These are phyloP conservation scores for Drosophila pegasa DNA, from an alignment of 2,888 invertebrate genomes.

Conservation along the genomic window DNA sequence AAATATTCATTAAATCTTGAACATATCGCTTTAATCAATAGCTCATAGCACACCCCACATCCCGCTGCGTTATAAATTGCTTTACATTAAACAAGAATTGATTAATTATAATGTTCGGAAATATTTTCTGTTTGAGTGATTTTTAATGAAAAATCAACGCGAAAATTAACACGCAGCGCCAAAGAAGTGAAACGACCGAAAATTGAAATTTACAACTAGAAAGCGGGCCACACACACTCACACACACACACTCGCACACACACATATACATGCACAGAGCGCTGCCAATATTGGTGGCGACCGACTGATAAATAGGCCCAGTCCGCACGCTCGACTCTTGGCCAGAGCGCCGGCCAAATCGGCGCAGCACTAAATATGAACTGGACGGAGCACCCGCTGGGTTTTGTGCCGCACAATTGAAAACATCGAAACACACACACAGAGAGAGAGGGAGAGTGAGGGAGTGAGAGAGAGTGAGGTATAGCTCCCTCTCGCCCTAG, in stretches of 20 bases:
- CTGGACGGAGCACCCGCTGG: conserved; percentile 36
- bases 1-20: conserved; percentile 1
- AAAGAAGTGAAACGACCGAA: conserved; percentile 2
- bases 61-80: conserved; percentile 21
- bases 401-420: conserved; percentile 58
- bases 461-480: neutral
- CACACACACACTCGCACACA: conserved; percentile 1
- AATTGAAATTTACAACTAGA: conserved; percentile 45
- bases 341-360: conserved; percentile 54
- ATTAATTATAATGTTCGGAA: conserved; percentile 56
- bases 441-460: neutral
- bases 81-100: conserved; percentile 45
- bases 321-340: conserved; percentile 13
- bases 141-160: conserved; percentile 26
- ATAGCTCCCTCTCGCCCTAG: neutral
- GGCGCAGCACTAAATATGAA: conserved; percentile 64
- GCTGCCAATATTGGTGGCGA: conserved; percentile 24
- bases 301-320: conserved; percentile 49
- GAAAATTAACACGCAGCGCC: conserved; percentile 18
- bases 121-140: conserved; percentile 29
- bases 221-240: conserved; percentile 19
- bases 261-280: neutral
- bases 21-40: conserved; percentile 1
- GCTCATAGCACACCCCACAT: neutral
- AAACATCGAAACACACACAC: conserved; percentile 34